Evolutionary conservation across 2,888 invertebrate genomes (phyloP).

Genomic region (Hydrotaea diabolus): DNA sequence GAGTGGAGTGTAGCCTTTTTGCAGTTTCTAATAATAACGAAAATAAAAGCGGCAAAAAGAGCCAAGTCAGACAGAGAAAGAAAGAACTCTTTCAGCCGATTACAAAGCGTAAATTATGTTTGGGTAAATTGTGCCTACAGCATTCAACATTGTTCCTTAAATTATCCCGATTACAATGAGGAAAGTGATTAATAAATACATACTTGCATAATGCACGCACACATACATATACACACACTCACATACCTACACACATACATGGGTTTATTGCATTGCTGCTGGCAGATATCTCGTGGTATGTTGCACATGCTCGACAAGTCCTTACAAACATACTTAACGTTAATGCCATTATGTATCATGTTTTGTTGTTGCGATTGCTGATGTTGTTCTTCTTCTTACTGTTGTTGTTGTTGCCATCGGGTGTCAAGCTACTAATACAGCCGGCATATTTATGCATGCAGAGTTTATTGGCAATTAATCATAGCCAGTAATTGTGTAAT

Average conservation of each 20-base stretch:
- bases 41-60: constrained; percentile 28
- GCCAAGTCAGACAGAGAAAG: constrained; percentile 27
- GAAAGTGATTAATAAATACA: constrained; percentile 61
- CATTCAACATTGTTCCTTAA: constrained; percentile 65
- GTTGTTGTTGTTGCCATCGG: constrained; percentile 18
- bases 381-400: not conserved
- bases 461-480: not conserved
- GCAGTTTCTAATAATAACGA: constrained; percentile 55
- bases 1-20: constrained; percentile 41
- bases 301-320: not conserved
- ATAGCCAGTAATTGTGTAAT: not conserved
- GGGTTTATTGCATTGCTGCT: not conserved
- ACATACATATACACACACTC: no score
- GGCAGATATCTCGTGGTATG: not conserved
- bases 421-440: not conserved
- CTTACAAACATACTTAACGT: not conserved
- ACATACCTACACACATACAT: not conserved
- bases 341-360: constrained; percentile 4
- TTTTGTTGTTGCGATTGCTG: not conserved
- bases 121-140: constrained; percentile 51
- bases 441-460: not conserved
- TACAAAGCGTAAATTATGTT: constrained; percentile 64
- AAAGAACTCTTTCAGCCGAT: constrained; percentile 59
- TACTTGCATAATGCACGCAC: not conserved
- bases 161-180: constrained; percentile 66